Percentiles rank a stretch among this genome's conserved stretches.
These are phyloP conservation scores for Arctia plantaginis DNA, from an alignment of 2,888 invertebrate genomes.

Conservation along the genomic window DNA sequence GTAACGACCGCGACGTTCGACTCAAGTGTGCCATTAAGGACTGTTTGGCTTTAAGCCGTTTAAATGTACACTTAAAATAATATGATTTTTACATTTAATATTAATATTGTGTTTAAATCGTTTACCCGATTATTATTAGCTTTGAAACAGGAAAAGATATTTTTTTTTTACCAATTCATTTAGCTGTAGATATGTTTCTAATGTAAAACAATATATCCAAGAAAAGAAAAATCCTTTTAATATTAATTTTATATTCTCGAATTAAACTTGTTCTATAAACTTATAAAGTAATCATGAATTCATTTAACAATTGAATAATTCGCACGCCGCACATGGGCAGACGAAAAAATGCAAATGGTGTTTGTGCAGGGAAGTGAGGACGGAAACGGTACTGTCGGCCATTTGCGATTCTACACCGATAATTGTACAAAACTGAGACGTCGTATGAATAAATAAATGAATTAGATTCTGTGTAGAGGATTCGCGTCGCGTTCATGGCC, in stretches of 20 bases:
- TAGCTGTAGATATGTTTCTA: neutral
- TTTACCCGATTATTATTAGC: neutral
- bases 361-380: slow-evolving; percentile 65
- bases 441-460: slow-evolving; percentile 75
- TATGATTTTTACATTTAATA: slow-evolving; percentile 25
- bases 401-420: slow-evolving; percentile 76
- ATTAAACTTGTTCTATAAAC: slow-evolving; percentile 18
- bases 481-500: slow-evolving; percentile 78
- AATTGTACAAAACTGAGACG: slow-evolving; percentile 73
- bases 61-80: slow-evolving; percentile 33
- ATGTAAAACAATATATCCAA: too few relatives aligned
- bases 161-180: too few relatives aligned
- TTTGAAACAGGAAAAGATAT: neutral
- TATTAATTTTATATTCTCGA: slow-evolving; percentile 12
- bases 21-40: slow-evolving; percentile 56
- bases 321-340: slow-evolving; percentile 56
- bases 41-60: slow-evolving; percentile 47
- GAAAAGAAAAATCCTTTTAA: slow-evolving; percentile 7
- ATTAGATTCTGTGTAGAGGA: slow-evolving; percentile 58
- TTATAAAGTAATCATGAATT: slow-evolving; percentile 17
- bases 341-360: slow-evolving; percentile 75
- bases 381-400: slow-evolving; percentile 77
- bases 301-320: slow-evolving; percentile 48
- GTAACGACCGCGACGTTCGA: slow-evolving; percentile 62
- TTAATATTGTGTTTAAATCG: neutral